Conservation (phyloP, 1,140 invertebrate species). For the Ostrea edulis region DNA sequence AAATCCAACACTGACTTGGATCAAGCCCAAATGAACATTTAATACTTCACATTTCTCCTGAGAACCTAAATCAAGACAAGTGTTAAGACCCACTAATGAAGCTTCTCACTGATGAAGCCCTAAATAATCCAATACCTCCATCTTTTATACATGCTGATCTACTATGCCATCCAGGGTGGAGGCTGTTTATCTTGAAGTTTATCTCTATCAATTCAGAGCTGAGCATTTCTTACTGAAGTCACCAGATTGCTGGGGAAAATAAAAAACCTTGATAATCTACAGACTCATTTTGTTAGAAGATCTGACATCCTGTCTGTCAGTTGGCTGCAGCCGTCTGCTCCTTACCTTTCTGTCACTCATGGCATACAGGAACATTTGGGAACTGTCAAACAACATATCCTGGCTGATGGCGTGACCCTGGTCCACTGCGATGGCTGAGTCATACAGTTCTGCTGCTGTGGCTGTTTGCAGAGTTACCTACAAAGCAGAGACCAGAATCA, state of each 20-base stretch:
- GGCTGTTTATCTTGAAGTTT: background rate
- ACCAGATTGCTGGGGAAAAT: background rate
- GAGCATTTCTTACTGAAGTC: background rate
- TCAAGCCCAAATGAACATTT: conserved; percentile 8
- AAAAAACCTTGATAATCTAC: background rate
- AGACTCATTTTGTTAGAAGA: conserved; percentile 1
- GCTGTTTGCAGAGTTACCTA: conserved; percentile 94
- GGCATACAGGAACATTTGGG: conserved; percentile 91
- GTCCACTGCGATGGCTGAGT: conserved; percentile 89
- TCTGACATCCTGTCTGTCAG: background rate
- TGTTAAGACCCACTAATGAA: background rate
- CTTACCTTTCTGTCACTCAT: conserved; percentile 92
- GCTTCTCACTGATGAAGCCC: background rate
- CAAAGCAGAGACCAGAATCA: background rate
- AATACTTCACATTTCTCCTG: background rate
- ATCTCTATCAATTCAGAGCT: background rate
- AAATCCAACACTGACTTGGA: conserved; percentile 7
- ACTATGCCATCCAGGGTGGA: background rate
- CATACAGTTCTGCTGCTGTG: conserved; percentile 92
- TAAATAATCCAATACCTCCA: background rate
- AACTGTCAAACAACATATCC: conserved; percentile 93
- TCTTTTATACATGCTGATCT: background rate
- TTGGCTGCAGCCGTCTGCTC: background rate
- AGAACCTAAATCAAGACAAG: background rate
- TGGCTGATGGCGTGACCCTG: conserved; percentile 89